Evolutionary conservation across 2,888 invertebrate species (phyloP), one percentile per base, ranked within the genome.

Genomic region (Mantis religiosa): DNA sequence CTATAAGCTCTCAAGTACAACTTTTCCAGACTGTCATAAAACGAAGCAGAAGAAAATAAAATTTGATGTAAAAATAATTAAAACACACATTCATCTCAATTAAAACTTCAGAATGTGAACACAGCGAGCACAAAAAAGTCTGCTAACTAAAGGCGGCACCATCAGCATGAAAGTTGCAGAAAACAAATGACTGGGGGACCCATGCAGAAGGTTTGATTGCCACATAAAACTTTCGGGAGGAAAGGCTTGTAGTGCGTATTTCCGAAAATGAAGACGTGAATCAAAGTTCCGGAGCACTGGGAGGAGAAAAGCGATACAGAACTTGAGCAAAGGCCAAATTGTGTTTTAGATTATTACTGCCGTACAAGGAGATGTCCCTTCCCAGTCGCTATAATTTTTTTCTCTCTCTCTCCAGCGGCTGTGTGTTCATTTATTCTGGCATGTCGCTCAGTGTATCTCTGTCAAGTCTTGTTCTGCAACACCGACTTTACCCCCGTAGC

Each of bases 401-500:
- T 54, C 20, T 71, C 54, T 20, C 54, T 71, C 54, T 71, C 54
- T 71, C 54, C 54, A 71, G 54, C 54, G 54, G 54, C 54, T 71
- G 54, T 71, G 54, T 85, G 85, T 85, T 54, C 85, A 85, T 85
- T 54, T 54, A 54, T 85, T 85, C 71, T 85, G 85, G 47, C 71
- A 71, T 71, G 54, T 71, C 54, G 84, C 82, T 88, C 82, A 28
- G 88, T 88, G 88, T 88, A 47, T 87, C 87, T 86, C 71, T 89
- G 89, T 89, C 89, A 89, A 81, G 82, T 41, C 30, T 81, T 86
- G 89, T 89, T 89, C 89, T 85, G 85, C 86, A 87, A 89, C 85
- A 87, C 54, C 83, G 85, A 82, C 27, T 89, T 86, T 71, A 71
- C 54, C 54, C 54, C 34, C 83, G 82, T 47, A 87, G 89, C 89